These are phyloP conservation scores for Pungitius pungitius DNA, from an alignment of 2,113 vertebrate species.

Conservation along the genomic window DNA sequence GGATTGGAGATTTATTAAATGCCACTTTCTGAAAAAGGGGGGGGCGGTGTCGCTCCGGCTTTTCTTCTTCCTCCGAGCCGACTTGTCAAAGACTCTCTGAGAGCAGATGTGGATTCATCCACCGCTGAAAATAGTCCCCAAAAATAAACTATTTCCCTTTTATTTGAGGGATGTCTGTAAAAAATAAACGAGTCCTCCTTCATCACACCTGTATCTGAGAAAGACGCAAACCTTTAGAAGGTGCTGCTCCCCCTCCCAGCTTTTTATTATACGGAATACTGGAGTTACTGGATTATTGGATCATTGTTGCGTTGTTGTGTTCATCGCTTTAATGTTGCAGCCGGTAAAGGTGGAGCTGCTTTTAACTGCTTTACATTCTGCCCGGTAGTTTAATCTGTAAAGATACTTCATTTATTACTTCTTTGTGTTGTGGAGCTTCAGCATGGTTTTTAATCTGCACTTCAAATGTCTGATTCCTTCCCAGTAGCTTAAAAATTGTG, in stretches of 20 bases:
- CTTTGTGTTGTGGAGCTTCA: background rate
- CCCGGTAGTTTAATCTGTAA: background rate
- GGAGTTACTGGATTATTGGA: too few relatives aligned
- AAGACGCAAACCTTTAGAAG: slow-evolving; percentile 24
- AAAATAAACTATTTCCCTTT: background rate
- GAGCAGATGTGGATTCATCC: background rate
- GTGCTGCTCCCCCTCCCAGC: background rate
- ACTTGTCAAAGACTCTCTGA: background rate
- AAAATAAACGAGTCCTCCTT: background rate
- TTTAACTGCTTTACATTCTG: background rate
- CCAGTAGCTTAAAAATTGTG: too few relatives aligned
- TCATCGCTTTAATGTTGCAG: too few relatives aligned
- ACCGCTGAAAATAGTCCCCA: background rate
- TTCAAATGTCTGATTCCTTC: too few relatives aligned
- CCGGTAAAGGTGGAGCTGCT: too few relatives aligned
- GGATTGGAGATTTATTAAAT: background rate
- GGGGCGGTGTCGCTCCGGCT: background rate
- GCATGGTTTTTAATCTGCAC: background rate
- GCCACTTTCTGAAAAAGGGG: background rate
- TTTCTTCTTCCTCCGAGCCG: background rate
- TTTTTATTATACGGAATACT: too few relatives aligned
- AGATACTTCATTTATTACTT: too few relatives aligned
- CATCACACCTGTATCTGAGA: too few relatives aligned
- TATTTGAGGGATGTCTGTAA: background rate
- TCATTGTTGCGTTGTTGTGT: too few relatives aligned